Percentiles rank a stretch among this genome's conserved stretches.
phyloP scores from a whole-genome alignment of 2,888 invertebrate species.

The Cryptophagus acutangulus region DNA sequence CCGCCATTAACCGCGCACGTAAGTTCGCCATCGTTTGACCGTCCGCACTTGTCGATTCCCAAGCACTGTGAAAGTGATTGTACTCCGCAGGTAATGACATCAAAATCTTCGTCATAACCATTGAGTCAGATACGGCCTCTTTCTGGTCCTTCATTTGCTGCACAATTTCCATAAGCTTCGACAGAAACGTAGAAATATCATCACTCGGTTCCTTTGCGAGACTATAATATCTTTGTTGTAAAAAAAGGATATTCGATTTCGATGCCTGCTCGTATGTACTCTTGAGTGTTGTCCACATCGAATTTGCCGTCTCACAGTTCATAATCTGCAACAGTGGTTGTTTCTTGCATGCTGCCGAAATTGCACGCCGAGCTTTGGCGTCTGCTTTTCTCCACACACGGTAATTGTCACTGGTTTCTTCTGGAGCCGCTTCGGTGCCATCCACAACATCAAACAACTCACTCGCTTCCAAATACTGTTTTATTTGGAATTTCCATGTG shows the following conservation, averaged over 20 bases:
- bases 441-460: conserved; percentile 16
- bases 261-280: conserved; percentile 38
- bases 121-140: conserved; percentile 29
- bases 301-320: conserved; percentile 27
- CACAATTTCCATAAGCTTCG: conserved; percentile 18
- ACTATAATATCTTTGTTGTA: conserved; percentile 37
- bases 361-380: conserved; percentile 27
- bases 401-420: too few relatives aligned
- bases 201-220: conserved; percentile 26
- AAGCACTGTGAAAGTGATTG: conserved; percentile 37
- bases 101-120: conserved; percentile 35
- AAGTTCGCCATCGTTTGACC: conserved; percentile 19
- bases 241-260: conserved; percentile 34
- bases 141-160: conserved; percentile 26
- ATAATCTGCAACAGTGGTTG: conserved; percentile 26
- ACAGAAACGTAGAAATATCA: conserved; percentile 30
- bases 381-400: conserved; percentile 26
- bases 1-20: conserved; percentile 20
- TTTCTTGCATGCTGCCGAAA: conserved; percentile 24
- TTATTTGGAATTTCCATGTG: conserved; percentile 21
- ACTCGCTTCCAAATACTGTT: conserved; percentile 11
- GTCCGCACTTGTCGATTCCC: conserved; percentile 24
- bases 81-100: conserved; percentile 35
- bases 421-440: too few relatives aligned
- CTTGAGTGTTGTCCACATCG: conserved; percentile 34